These are phyloP conservation scores for Pipistrellus pipistrellus DNA, from an alignment of 2,797 vertebrate species.

Conservation along the genomic window DNA sequence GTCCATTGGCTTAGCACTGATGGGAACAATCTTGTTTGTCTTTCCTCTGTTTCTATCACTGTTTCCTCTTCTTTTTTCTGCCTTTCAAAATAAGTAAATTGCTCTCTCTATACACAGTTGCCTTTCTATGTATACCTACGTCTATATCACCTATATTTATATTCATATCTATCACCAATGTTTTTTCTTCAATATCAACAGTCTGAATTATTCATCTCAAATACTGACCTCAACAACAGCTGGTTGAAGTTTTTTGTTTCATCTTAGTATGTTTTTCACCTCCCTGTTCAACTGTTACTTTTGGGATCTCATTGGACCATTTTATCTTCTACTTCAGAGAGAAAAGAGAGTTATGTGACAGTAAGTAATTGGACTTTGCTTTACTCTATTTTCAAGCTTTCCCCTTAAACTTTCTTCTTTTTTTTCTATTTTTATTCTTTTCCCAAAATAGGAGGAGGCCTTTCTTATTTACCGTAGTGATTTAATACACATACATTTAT, in stretches of 20 bases:
- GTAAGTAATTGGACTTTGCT: not conserved
- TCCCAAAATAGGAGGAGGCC: not conserved
- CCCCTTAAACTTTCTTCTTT: not conserved
- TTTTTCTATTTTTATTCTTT: not conserved
- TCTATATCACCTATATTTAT: not conserved
- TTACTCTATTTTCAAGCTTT: not conserved
- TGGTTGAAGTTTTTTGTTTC: not conserved
- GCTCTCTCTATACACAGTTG: not conserved
- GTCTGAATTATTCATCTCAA: not conserved
- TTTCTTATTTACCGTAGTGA: not conserved
- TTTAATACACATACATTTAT: not conserved
- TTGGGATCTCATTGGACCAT: not conserved
- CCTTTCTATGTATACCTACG: not conserved
- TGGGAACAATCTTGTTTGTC: not conserved
- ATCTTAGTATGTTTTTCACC: not conserved
- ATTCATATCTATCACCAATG: not conserved
- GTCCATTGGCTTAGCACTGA: not conserved
- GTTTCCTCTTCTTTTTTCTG: not conserved
- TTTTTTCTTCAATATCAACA: not conserved
- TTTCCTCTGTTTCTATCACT: not conserved
- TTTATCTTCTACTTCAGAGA: not conserved
- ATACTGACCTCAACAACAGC: not conserved
- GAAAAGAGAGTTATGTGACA: not conserved
- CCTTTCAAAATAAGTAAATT: not conserved
- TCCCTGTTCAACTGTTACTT: not conserved